Conservation (phyloP, 2,888 invertebrate species). For the Brachyopa scutellaris region DNA sequence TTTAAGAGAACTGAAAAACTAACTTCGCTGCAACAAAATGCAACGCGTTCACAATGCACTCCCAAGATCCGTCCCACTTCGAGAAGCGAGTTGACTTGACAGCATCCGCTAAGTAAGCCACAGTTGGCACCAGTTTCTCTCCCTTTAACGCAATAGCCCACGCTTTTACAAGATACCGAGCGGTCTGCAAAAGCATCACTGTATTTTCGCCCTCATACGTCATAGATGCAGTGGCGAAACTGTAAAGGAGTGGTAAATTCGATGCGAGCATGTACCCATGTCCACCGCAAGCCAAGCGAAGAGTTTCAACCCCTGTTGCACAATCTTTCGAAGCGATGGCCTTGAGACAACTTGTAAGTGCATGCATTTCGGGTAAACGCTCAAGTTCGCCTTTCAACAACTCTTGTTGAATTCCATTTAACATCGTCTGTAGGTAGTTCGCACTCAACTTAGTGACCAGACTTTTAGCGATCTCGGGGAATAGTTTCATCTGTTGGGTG, state of each 20-base stretch:
- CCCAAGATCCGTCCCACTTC: constrained; percentile 78
- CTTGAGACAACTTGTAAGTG: constrained; percentile 94
- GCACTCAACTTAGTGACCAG: constrained; percentile 90
- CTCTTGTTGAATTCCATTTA: constrained; percentile 89
- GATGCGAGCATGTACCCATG: constrained; percentile 95
- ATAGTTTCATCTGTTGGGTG: constrained; percentile 95
- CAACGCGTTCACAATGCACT: constrained; percentile 81
- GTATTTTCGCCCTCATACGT: constrained; percentile 99
- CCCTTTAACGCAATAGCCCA: constrained; percentile 87
- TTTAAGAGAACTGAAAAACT: constrained; percentile 45
- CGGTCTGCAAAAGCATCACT: constrained; percentile 94
- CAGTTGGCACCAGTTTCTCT: constrained; percentile 85
- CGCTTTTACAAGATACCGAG: constrained; percentile 90
- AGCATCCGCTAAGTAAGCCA: constrained; percentile 84
- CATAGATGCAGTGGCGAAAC: constrained; percentile 90
- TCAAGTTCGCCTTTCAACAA: constrained; percentile 90
- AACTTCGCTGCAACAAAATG: constrained; percentile 82
- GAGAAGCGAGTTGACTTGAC: constrained; percentile 73
- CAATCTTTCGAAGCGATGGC: constrained; percentile 90
- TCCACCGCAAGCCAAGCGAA: constrained; percentile 95
- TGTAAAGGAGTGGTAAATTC: constrained; percentile 91
- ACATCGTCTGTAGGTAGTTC: constrained; percentile 86
- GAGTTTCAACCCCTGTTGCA: constrained; percentile 88
- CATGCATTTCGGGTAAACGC: constrained; percentile 91
- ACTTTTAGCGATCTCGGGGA: constrained; percentile 90